Evolutionary conservation across 2,797 vertebrate genomes (phyloP), one percentile per base, ranked within the genome.

Genomic region (Lutjanus campechanus): DNA sequence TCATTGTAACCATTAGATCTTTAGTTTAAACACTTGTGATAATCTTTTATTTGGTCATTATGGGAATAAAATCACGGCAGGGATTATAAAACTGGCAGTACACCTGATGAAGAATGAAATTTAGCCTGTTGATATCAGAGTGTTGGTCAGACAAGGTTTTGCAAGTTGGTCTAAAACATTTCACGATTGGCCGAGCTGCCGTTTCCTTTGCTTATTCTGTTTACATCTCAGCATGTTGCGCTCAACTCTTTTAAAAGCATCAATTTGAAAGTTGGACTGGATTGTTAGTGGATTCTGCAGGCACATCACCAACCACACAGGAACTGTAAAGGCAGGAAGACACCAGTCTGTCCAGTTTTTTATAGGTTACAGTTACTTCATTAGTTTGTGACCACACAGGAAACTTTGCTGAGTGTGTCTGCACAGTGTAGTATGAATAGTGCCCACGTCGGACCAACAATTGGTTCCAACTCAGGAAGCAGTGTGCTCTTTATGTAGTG

Each of bases 21-120:
- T 71, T 13, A 76, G 55, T 77, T 72, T 61, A 73, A 81, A 72
- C 58, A 82, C 51, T 63, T 81, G 16, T 65, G 64, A 66, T 82
- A 25, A 50, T 69, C 40, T 55, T 76, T 75, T 79, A 69, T 79
- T 82, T 61, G 16, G 41, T 19, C n/a, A 46, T 62, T 55, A 44
- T 47, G 43, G 29, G 51, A 40, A 47, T 40, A 55, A 70, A 69
- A 55, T 51, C 58, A 51, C 17, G 43, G 41, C 19, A 2, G 50
- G 12, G 54, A 44, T 63, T 54, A 40, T 20, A 50, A 75, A 82
- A 7, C 41, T 63, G 46, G 50, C n/a, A 36, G 22, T 56, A 59
- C 56, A 77, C 10, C 58, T 60, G 66, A 60, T 58, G 69, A 54
- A 15, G 36, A 69, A 11, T 43, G n/a, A 74, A 43, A 43, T 40